phyloP scores from a whole-genome alignment of 2,888 invertebrate species.

The Acanthosepion lycidas region DNA sequence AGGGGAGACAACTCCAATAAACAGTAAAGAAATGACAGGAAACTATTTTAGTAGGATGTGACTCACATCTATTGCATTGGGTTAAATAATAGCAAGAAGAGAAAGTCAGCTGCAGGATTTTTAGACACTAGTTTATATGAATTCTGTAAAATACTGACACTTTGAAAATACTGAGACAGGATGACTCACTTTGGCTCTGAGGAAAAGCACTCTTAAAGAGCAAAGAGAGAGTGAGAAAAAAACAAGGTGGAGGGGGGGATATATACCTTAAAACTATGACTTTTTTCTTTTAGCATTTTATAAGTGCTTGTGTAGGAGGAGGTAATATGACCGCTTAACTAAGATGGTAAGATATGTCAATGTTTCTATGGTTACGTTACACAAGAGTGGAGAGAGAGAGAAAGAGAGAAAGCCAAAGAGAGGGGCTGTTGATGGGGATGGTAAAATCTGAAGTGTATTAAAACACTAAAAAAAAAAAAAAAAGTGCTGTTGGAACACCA shows the following conservation, averaged over 20 bases:
- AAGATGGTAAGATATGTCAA: constrained; percentile 33
- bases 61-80: neutral
- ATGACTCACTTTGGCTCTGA: neutral
- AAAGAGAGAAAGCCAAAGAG: too few relatives aligned
- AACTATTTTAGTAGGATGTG: constrained; percentile 1
- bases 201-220: constrained; percentile 9
- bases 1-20: neutral
- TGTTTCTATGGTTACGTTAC: constrained; percentile 4
- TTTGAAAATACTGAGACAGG: constrained; percentile 2
- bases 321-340: neutral
- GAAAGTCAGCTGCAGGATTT: neutral
- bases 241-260: neutral
- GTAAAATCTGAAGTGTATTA: neutral
- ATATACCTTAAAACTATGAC: neutral
- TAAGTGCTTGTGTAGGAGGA: neutral
- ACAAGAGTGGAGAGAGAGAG: neutral
- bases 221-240: neutral
- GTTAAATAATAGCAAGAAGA: neutral
- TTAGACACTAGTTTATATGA: neutral
- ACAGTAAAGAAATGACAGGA: neutral
- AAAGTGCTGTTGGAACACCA: neutral
- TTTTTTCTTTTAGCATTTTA: neutral
- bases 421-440: neutral
- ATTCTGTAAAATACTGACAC: neutral
- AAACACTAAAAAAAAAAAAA: neutral